Percentiles rank a stretch among this genome's conserved stretches.
Conservation (phyloP, 64 coral and sea anemone genomes). For the Actinia tenebrosa region DNA sequence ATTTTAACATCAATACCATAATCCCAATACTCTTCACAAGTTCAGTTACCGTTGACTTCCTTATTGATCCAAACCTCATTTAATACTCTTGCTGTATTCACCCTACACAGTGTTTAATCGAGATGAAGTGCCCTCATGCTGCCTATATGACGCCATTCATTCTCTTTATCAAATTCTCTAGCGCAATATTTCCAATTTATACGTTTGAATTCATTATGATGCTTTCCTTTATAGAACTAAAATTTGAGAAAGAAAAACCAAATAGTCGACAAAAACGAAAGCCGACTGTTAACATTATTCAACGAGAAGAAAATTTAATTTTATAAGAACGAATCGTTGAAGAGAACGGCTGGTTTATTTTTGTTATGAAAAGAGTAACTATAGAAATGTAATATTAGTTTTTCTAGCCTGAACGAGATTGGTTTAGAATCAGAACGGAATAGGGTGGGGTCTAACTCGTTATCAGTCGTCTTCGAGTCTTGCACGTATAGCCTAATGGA, state of each 20-base stretch:
- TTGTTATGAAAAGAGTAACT: constrained; percentile 24
- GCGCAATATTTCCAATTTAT: constrained; percentile 4
- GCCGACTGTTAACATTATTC: constrained; percentile 13
- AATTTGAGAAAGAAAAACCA: not conserved
- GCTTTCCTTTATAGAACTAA: constrained; percentile 8
- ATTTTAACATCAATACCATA: too few species aligned
- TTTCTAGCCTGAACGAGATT: constrained; percentile 1
- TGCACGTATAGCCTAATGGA: not conserved
- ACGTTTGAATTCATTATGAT: not conserved
- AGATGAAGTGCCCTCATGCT: not conserved
- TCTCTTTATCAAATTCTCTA: constrained; percentile 8
- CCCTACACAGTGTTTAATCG: not conserved
- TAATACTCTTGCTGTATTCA: not conserved
- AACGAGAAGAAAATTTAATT: constrained; percentile 21
- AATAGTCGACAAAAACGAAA: constrained; percentile 2
- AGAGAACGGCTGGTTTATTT: constrained; percentile 23
- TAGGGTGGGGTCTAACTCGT: not conserved
- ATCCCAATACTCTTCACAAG: too few species aligned
- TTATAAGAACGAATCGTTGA: constrained; percentile 28
- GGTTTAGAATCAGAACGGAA: not conserved
- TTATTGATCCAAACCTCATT: too few species aligned
- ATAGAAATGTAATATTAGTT: constrained; percentile 9
- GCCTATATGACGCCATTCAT: constrained; percentile 1
- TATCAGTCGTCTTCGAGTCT: not conserved
- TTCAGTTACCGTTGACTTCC: too few species aligned